Percentiles rank a stretch among this genome's conserved stretches.
Evolutionary conservation across 2,797 vertebrate species (phyloP).

Genomic region (Amniataba percoides): DNA sequence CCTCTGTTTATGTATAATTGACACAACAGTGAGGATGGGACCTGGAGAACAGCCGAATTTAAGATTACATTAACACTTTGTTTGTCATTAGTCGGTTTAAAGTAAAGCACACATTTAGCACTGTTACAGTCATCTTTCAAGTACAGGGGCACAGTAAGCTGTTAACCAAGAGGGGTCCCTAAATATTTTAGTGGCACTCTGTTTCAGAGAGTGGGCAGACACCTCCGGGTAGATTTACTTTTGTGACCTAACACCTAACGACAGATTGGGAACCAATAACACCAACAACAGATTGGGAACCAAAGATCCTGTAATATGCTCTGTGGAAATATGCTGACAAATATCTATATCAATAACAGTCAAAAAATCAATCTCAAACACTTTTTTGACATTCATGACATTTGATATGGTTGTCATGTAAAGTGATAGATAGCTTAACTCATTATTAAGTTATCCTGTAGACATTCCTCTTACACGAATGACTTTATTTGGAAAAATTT

Average conservation of each 20-base stretch:
- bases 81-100: slow-evolving; percentile 38
- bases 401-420: slow-evolving; percentile 44
- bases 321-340: slow-evolving; percentile 29
- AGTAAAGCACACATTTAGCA: slow-evolving; percentile 20
- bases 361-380: slow-evolving; percentile 41
- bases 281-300: slow-evolving; percentile 33
- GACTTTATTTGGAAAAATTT: slow-evolving; percentile 27
- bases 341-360: slow-evolving; percentile 24
- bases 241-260: no score
- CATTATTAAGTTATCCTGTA: slow-evolving; percentile 40
- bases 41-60: slow-evolving; percentile 2
- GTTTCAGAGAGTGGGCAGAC: slow-evolving; percentile 66
- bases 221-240: slow-evolving; percentile 53
- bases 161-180: slow-evolving; percentile 61
- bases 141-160: slow-evolving; percentile 44
- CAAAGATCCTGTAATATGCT: slow-evolving; percentile 7
- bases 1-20: slow-evolving; percentile 5
- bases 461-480: slow-evolving; percentile 37
- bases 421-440: slow-evolving; percentile 44
- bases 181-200: slow-evolving; percentile 76
- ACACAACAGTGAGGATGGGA: slow-evolving; percentile 7
- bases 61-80: slow-evolving; percentile 1
- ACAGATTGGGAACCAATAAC: no score
- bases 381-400: no score
- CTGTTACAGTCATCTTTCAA: slow-evolving; percentile 35